A percentile compares a stretch with the other conserved stretches of the same genome.
Evolutionary conservation across 1,140 invertebrate species (phyloP).

Genomic region (Orchestia grillus): DNA sequence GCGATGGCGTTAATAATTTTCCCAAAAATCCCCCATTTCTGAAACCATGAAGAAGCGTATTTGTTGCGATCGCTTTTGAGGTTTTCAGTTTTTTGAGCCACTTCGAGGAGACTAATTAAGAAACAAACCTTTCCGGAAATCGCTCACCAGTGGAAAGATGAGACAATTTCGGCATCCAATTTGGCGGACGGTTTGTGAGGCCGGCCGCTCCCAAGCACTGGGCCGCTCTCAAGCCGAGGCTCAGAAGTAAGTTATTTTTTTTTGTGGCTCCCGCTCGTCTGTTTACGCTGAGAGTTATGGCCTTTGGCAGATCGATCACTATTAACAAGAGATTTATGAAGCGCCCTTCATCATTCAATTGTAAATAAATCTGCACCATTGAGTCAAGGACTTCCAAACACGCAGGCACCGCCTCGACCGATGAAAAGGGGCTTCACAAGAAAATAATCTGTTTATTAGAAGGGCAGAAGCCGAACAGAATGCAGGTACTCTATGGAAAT

Average conservation of each 20-base stretch:
- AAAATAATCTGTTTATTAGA: conserved; percentile 41
- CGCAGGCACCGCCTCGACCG: not conserved
- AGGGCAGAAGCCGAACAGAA: not conserved
- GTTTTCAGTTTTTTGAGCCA: not conserved
- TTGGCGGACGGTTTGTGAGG: not conserved
- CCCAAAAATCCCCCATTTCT: not conserved
- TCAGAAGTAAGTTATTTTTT: not conserved
- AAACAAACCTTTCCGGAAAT: not conserved
- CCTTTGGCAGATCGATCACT: conserved; percentile 36
- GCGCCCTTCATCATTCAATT: conserved; percentile 48
- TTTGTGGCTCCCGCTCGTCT: conserved; percentile 19
- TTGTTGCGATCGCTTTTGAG: not conserved
- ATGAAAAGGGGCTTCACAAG: not conserved
- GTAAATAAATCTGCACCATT: conserved; percentile 53
- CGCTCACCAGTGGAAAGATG: not conserved
- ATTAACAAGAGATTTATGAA: conserved; percentile 45
- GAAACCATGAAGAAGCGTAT: not conserved
- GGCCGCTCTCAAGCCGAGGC: not conserved
- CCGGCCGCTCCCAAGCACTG: not conserved
- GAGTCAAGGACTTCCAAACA: conserved; percentile 43
- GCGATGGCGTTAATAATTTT: not conserved
- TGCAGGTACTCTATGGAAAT: not conserved
- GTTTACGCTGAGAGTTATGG: conserved; percentile 41
- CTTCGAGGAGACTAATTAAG: not conserved
- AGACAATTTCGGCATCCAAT: not conserved